phyloP scores from a whole-genome alignment of 1,140 invertebrate species.

The Marisa cornuarietis region DNA sequence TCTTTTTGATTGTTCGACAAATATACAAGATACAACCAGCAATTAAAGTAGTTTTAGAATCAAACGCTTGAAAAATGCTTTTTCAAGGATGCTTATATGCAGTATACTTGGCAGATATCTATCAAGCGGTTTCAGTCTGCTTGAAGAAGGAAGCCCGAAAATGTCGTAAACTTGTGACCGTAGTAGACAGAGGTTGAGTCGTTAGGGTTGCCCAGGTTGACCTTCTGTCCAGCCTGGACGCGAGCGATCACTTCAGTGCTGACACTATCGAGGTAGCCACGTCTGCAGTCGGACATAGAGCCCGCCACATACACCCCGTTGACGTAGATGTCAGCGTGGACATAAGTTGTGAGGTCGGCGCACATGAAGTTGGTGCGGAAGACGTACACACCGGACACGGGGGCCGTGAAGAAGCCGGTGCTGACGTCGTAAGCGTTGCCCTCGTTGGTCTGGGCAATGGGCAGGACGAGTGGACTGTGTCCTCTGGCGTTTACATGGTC shows the following conservation, averaged over 20 bases:
- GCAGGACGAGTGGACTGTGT: not conserved
- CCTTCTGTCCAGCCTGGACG: constrained; percentile 2
- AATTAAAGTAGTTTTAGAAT: too few species aligned
- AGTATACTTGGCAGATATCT: too few species aligned
- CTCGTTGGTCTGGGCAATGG: not conserved
- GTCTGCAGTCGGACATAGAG: not conserved
- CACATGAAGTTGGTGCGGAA: constrained; percentile 5
- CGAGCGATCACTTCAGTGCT: not conserved
- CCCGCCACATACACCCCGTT: not conserved
- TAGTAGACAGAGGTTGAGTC: not conserved
- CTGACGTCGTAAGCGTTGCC: not conserved
- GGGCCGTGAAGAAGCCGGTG: constrained; percentile 8
- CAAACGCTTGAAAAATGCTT: too few species aligned
- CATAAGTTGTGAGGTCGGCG: not conserved
- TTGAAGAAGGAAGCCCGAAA: constrained; percentile 3
- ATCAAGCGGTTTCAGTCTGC: not conserved
- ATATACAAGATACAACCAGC: too few species aligned
- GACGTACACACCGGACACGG: constrained; percentile 1
- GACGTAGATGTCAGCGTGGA: constrained; percentile 1
- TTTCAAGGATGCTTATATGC: too few species aligned
- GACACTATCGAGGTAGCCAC: not conserved
- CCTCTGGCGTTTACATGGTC: not conserved
- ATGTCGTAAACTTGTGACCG: not conserved
- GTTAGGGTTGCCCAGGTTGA: not conserved
- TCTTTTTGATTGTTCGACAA: too few species aligned